These are phyloP conservation scores for Ctenomys sociabilis DNA, from an alignment of 2,113 vertebrate species.

Conservation along the genomic window DNA sequence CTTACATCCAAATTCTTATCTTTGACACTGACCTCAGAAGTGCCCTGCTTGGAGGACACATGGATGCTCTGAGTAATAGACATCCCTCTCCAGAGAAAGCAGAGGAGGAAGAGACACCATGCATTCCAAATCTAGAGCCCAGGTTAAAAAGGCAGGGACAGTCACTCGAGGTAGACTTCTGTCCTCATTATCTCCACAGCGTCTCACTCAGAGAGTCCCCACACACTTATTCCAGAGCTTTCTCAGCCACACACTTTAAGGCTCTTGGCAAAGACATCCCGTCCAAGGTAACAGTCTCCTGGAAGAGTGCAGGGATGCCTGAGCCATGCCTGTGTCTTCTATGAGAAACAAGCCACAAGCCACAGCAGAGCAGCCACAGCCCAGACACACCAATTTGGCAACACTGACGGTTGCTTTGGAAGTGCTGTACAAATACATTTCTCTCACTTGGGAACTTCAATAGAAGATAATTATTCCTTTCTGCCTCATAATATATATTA, in stretches of 20 bases:
- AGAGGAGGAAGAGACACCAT: background rate
- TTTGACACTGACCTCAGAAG: constrained; percentile 39
- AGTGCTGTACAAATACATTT: constrained; percentile 83
- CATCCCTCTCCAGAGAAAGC: background rate
- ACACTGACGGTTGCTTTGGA: constrained; percentile 82
- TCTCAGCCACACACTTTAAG: constrained; percentile 39
- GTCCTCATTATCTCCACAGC: background rate
- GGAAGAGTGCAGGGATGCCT: background rate
- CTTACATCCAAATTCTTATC: background rate
- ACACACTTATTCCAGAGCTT: constrained; percentile 54
- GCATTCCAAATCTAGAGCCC: constrained; percentile 30
- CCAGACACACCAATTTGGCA: constrained; percentile 79
- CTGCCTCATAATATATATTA: constrained; percentile 93
- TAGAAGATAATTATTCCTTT: constrained; percentile 93
- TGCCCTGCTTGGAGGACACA: background rate
- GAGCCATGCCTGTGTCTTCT: background rate
- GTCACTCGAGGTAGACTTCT: background rate
- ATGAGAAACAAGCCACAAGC: constrained; percentile 52
- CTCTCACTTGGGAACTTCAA: constrained; percentile 87
- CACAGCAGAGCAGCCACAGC: constrained; percentile 68
- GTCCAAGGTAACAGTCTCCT: constrained; percentile 53
- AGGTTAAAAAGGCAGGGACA: background rate
- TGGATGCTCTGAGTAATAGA: background rate
- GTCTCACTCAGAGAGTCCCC: background rate
- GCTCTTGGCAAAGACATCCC: constrained; percentile 49